These are phyloP conservation scores for Agonopterix heracliana DNA, from an alignment of 2,888 invertebrate genomes.

Conservation along the genomic window DNA sequence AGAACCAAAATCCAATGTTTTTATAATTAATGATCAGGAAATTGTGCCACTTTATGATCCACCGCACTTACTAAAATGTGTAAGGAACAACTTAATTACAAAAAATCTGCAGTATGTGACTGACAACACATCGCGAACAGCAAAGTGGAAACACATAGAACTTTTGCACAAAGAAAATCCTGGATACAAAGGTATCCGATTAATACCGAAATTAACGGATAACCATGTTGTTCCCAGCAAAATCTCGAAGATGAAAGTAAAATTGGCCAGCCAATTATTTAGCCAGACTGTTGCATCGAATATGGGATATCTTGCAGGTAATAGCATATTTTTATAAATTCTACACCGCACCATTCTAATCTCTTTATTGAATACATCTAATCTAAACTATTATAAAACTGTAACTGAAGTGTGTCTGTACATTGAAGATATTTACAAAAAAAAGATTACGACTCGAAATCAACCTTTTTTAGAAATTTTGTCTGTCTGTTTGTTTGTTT, in stretches of 20 bases:
- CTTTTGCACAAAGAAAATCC: slow-evolving; percentile 15
- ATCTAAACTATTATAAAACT: too few relatives aligned
- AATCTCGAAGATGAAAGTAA: slow-evolving; percentile 22
- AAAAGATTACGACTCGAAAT: not conserved
- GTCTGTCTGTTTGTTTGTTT: not conserved
- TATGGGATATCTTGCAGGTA: slow-evolving; percentile 27
- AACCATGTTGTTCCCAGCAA: slow-evolving; percentile 17
- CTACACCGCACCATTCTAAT: not conserved
- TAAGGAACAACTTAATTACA: slow-evolving; percentile 20
- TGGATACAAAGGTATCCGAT: slow-evolving; percentile 17
- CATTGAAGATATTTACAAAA: not conserved
- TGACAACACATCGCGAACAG: slow-evolving; percentile 9
- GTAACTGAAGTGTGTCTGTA: too few relatives aligned
- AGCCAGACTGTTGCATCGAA: slow-evolving; percentile 22
- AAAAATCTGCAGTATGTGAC: slow-evolving; percentile 17
- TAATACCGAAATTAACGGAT: slow-evolving; percentile 23
- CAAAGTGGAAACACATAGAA: slow-evolving; percentile 24
- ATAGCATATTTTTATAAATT: not conserved
- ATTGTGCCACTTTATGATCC: slow-evolving; percentile 20
- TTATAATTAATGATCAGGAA: slow-evolving; percentile 16
- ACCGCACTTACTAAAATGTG: slow-evolving; percentile 21
- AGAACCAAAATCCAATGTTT: slow-evolving; percentile 13
- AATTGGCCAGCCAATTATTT: slow-evolving; percentile 23
- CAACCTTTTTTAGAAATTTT: not conserved
- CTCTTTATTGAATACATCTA: too few relatives aligned